phyloP scores from a whole-genome alignment of 1,140 invertebrate genomes.

The Drusus annulatus region DNA sequence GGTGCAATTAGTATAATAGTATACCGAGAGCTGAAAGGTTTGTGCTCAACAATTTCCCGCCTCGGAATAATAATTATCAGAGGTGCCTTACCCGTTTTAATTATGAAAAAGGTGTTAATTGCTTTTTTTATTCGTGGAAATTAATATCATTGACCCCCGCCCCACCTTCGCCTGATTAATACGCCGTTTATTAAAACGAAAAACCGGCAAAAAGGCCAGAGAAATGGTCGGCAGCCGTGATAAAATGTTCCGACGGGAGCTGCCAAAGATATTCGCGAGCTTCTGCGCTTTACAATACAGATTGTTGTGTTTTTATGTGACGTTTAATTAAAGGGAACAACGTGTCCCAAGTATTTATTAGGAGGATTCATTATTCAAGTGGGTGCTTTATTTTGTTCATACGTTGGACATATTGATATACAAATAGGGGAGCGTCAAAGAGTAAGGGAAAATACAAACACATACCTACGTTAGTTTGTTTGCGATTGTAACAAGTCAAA shows the following conservation, averaged over 20 bases:
- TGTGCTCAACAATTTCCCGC: constrained; percentile 29
- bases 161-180: constrained; percentile 27
- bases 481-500: no score
- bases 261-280: constrained; percentile 20
- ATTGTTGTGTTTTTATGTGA: constrained; percentile 37
- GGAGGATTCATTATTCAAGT: not conserved
- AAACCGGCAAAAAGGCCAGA: constrained; percentile 9
- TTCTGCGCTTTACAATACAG: constrained; percentile 3
- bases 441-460: no score
- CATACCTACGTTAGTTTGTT: no score
- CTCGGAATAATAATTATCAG: constrained; percentile 28
- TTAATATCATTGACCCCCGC: constrained; percentile 52
- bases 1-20: constrained; percentile 19
- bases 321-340: constrained; percentile 33
- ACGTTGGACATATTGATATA: not conserved
- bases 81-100: constrained; percentile 49
- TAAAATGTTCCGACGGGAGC: constrained; percentile 10
- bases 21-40: not conserved
- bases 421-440: no score
- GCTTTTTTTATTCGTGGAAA: constrained; percentile 55
- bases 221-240: constrained; percentile 2
- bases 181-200: constrained; percentile 35
- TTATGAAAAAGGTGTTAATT: constrained; percentile 58
- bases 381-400: not conserved
- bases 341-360: constrained; percentile 24